Conservation (phyloP, 2,888 invertebrate genomes). For the Terebella lapidaria region DNA sequence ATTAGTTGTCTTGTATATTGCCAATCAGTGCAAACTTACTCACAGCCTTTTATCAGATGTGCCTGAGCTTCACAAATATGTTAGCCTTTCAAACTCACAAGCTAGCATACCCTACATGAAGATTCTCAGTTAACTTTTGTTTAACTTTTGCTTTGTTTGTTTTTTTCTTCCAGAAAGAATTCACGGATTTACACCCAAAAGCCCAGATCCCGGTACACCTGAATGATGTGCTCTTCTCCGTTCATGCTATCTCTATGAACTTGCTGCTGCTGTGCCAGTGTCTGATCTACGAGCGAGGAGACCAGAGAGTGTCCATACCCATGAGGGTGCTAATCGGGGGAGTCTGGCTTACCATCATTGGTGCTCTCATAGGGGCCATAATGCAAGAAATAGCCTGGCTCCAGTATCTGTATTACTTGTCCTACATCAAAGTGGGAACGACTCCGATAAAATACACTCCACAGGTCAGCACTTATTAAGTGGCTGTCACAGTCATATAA, state of each 20-base stretch:
- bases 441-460: conserved; percentile 93
- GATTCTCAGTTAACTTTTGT: no score
- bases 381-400: conserved; percentile 56
- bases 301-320: conserved; percentile 11
- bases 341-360: conserved; percentile 13
- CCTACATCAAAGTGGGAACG: conserved; percentile 85
- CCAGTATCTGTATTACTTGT: conserved; percentile 83
- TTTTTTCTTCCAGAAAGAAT: conserved; percentile 64
- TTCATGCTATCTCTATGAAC: conserved; percentile 82
- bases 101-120: no score
- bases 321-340: conserved; percentile 11
- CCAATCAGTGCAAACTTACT: no score
- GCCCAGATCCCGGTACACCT: conserved; percentile 84
- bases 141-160: no score
- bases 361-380: conserved; percentile 57
- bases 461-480: conserved; percentile 74
- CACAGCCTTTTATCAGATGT: no score
- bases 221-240: conserved; percentile 88
- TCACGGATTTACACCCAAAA: conserved; percentile 71
- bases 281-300: conserved; percentile 68
- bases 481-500: no score
- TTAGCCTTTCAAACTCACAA: no score
- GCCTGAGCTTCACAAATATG: no score
- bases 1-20: no score
- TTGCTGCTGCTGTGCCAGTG: conserved; percentile 78